A percentile compares a stretch with the other conserved stretches of the same genome.
These are phyloP conservation scores for Trypoxylon attenuatum DNA, from an alignment of 2,888 invertebrate species.

Conservation along the genomic window DNA sequence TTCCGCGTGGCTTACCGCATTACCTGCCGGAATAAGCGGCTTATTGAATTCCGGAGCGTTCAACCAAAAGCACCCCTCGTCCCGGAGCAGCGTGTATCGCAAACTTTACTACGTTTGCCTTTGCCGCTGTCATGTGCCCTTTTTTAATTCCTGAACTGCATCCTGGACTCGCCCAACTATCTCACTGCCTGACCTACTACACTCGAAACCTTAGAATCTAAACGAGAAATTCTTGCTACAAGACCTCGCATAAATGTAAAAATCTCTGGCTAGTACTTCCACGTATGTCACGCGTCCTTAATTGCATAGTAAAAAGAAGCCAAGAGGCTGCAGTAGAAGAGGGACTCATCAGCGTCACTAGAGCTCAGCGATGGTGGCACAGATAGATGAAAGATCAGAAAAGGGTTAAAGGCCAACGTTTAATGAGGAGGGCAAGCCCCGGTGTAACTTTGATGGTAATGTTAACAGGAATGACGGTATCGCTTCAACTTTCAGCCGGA, in stretches of 20 bases:
- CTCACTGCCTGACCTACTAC: no score
- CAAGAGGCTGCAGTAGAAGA: background rate
- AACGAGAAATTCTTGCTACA: background rate
- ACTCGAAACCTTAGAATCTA: no score
- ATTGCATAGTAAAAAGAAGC: background rate
- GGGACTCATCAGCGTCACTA: slow-evolving; percentile 10
- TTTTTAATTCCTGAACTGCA: background rate
- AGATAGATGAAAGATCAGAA: slow-evolving; percentile 42
- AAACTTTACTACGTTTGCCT: slow-evolving; percentile 30
- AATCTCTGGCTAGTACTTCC: background rate
- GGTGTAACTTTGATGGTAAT: slow-evolving; percentile 67
- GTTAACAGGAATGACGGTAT: slow-evolving; percentile 64
- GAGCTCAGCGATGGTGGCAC: slow-evolving; percentile 1
- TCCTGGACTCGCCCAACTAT: background rate
- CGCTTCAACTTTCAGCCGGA: slow-evolving; percentile 52
- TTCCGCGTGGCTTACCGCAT: slow-evolving; percentile 53
- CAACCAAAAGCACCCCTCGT: slow-evolving; percentile 42
- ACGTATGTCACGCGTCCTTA: background rate
- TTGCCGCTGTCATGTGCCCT: slow-evolving; percentile 14
- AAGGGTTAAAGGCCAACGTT: slow-evolving; percentile 39
- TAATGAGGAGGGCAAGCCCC: slow-evolving; percentile 58
- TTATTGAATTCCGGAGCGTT: slow-evolving; percentile 51
- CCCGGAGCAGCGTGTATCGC: slow-evolving; percentile 18
- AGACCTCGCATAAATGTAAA: background rate
- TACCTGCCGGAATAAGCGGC: slow-evolving; percentile 53